phyloP scores from a whole-genome alignment of 1,140 invertebrate genomes.

The Choristoneura fumiferana region DNA sequence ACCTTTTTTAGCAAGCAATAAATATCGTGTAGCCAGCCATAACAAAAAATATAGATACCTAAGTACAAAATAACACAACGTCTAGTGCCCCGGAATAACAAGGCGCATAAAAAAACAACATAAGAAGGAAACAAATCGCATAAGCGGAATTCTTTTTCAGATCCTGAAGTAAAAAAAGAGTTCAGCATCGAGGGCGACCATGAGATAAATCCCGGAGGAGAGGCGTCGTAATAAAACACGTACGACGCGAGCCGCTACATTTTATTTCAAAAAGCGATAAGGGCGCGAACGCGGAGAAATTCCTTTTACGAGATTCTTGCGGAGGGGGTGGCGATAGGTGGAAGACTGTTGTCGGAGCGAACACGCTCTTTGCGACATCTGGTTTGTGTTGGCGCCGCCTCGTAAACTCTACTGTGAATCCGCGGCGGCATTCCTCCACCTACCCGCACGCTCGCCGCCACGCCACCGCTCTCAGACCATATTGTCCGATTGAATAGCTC shows the following conservation, averaged over 20 bases:
- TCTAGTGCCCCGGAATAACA: constrained; percentile 8
- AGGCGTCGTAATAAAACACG: constrained; percentile 73
- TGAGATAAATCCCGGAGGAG: constrained; percentile 70
- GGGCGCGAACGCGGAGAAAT: constrained; percentile 57
- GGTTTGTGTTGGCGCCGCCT: constrained; percentile 50
- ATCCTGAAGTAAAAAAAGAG: constrained; percentile 44
- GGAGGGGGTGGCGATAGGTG: constrained; percentile 36
- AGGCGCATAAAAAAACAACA: constrained; percentile 23
- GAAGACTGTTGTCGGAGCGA: constrained; percentile 31
- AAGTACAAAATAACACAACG: constrained; percentile 3
- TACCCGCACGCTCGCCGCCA: neutral
- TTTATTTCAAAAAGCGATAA: constrained; percentile 76
- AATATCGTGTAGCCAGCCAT: neutral
- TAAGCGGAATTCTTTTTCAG: constrained; percentile 41
- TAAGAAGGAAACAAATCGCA: constrained; percentile 35
- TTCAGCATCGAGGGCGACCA: constrained; percentile 44
- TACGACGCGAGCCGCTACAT: constrained; percentile 61
- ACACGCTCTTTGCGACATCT: constrained; percentile 60
- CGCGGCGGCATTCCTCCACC: neutral
- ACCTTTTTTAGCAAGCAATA: constrained; percentile 7
- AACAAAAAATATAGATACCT: neutral
- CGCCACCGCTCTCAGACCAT: neutral
- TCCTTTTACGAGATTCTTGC: constrained; percentile 70
- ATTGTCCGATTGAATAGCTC: neutral
- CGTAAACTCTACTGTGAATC: constrained; percentile 29